Conservation (phyloP, 2,888 invertebrate species). For the Sphinx pinastri region DNA sequence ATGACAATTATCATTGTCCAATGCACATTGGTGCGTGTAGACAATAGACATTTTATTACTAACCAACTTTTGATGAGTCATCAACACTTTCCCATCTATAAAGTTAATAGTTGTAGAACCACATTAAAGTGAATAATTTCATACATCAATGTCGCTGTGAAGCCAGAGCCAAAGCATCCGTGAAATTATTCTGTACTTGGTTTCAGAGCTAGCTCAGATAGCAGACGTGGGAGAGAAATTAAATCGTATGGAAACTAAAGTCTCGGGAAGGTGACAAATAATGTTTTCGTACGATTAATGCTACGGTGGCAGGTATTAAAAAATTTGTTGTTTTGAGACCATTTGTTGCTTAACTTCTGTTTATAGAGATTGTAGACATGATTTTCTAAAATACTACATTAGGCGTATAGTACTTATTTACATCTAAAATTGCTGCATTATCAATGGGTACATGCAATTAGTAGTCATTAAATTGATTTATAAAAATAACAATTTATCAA, state of each 20-base stretch:
- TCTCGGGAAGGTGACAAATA: conserved; percentile 25
- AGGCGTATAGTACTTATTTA: too few species aligned
- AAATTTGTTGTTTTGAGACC: neutral
- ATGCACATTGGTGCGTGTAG: neutral
- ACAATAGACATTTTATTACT: neutral
- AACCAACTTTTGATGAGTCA: neutral
- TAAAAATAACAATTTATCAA: too few species aligned
- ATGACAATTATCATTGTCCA: too few species aligned
- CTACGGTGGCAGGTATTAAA: neutral
- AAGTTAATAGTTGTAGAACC: conserved; percentile 17
- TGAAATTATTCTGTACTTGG: conserved; percentile 53
- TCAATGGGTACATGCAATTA: too few species aligned
- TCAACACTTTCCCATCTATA: neutral
- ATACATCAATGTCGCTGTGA: conserved; percentile 37
- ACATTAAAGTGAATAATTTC: conserved; percentile 38
- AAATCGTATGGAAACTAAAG: conserved; percentile 50
- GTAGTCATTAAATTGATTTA: too few species aligned
- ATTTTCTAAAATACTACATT: too few species aligned
- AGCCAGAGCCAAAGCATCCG: conserved; percentile 47
- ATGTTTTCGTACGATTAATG: neutral
- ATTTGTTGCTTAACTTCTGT: neutral
- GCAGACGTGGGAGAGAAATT: conserved; percentile 47
- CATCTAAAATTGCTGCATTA: too few species aligned
- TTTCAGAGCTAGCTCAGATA: conserved; percentile 40
- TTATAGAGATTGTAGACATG: too few species aligned